Conservation (phyloP, 1,140 invertebrate genomes). For the Aphelenchoides besseyi region DNA sequence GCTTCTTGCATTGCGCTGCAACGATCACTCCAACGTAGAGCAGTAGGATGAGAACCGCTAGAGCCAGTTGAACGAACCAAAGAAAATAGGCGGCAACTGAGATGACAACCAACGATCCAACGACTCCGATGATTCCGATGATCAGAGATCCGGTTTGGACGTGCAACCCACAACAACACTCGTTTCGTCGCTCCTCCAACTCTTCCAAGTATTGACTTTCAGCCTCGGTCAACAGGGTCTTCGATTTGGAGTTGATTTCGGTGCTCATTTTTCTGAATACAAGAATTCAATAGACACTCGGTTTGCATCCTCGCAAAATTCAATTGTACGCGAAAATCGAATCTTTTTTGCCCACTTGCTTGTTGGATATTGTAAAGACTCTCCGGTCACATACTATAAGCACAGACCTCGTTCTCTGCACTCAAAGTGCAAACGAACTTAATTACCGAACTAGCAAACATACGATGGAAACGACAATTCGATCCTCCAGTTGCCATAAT, state of each 20-base stretch:
- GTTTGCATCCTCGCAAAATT: no score
- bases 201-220: conserved; percentile 9
- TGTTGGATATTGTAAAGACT: no score
- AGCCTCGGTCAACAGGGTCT: conserved; percentile 2
- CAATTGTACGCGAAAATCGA: no score
- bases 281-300: no score
- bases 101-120: not conserved
- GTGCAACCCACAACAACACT: conserved; percentile 11
- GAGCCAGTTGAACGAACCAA: conserved; percentile 13
- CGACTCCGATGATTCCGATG: conserved; percentile 9
- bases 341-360: no score
- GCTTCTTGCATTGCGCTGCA: not conserved
- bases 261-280: not conserved
- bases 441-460: no score
- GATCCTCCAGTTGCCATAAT: no score
- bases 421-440: no score
- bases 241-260: not conserved
- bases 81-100: conserved; percentile 1
- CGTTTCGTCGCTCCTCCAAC: conserved; percentile 11
- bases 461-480: no score
- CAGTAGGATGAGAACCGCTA: not conserved
- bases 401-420: no score
- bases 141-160: conserved; percentile 11
- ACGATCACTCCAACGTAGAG: not conserved
- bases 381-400: no score